A percentile compares a stretch with the other conserved stretches of the same genome.
Conservation (phyloP, 2,888 invertebrate genomes). For the Fragum fragum region DNA sequence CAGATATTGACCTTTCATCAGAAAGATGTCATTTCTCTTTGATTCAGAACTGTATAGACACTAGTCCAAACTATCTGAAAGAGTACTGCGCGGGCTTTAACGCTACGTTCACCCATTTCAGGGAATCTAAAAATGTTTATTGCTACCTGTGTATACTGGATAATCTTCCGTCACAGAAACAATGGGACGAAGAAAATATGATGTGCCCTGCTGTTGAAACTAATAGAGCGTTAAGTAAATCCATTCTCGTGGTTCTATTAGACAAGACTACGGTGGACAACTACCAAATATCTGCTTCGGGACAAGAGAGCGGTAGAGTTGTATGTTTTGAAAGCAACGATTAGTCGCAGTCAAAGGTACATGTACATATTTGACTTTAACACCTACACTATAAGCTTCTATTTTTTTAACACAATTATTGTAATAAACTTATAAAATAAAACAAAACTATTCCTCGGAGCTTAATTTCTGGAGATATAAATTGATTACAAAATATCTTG, state of each 20-base stretch:
- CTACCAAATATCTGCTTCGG: too few relatives aligned
- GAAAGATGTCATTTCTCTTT: not conserved
- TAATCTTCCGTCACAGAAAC: not conserved
- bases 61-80: not conserved
- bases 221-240: not conserved
- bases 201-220: not conserved
- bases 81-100: not conserved
- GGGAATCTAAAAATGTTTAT: not conserved
- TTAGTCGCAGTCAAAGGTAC: too few relatives aligned
- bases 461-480: too few relatives aligned
- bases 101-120: not conserved
- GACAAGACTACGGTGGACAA: not conserved
- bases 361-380: too few relatives aligned
- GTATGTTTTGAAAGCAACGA: too few relatives aligned
- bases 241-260: not conserved
- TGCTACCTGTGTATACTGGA: not conserved
- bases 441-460: too few relatives aligned
- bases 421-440: too few relatives aligned
- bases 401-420: too few relatives aligned
- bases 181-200: not conserved
- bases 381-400: too few relatives aligned
- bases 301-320: too few relatives aligned
- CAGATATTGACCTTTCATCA: not conserved
- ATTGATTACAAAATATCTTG: too few relatives aligned
- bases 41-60: not conserved